These are phyloP conservation scores for Hormaphis cornu DNA, from an alignment of 1,140 invertebrate species.

Conservation along the genomic window DNA sequence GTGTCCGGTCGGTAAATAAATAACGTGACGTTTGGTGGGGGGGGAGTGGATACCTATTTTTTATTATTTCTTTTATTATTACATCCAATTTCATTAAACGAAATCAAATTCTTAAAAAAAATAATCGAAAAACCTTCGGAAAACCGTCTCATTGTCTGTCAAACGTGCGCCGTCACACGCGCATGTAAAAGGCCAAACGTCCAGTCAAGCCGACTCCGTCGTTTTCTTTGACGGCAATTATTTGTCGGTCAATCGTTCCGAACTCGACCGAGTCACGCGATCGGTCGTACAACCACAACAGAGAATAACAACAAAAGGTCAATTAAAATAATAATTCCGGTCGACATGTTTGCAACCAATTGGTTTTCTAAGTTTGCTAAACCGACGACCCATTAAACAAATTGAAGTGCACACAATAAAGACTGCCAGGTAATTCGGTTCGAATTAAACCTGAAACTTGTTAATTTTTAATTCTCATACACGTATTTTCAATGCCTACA, in stretches of 20 bases:
- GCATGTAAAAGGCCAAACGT: constrained; percentile 7
- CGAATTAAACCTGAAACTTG: too few relatives aligned
- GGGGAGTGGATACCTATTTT: too few relatives aligned
- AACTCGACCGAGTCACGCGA: constrained; percentile 11
- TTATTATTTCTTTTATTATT: too few relatives aligned
- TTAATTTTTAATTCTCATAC: too few relatives aligned
- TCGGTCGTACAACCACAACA: neutral
- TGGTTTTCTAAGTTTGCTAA: neutral
- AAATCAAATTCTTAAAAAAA: too few relatives aligned
- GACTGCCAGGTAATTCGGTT: too few relatives aligned
- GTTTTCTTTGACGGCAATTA: neutral
- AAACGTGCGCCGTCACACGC: neutral
- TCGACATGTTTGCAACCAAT: neutral
- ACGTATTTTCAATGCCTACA: too few relatives aligned
- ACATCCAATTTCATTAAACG: too few relatives aligned
- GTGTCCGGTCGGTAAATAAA: too few relatives aligned
- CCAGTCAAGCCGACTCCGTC: neutral
- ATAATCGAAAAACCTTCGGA: too few relatives aligned
- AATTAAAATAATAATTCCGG: constrained; percentile 21
- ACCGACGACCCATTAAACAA: neutral
- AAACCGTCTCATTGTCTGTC: neutral
- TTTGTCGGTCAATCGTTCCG: constrained; percentile 12
- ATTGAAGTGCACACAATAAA: neutral
- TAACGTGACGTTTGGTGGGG: too few relatives aligned
- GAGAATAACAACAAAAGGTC: constrained; percentile 1